Conservation (phyloP, 2,888 invertebrate species). For the Aelia acuminata region DNA sequence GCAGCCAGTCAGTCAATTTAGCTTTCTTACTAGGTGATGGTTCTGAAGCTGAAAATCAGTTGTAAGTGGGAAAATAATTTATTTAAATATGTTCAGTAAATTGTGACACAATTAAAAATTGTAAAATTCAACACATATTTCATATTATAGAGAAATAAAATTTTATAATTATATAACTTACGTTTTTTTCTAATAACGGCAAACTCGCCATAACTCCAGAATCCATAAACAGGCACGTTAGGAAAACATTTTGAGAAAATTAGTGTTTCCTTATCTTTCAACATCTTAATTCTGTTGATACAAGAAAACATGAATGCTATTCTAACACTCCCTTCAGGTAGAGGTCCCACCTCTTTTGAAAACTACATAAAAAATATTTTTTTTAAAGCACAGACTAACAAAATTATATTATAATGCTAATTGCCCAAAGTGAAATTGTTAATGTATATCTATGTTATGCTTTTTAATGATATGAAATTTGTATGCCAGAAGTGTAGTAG, state of each 20-base stretch:
- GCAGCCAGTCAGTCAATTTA: slow-evolving; percentile 33
- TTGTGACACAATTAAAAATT: background rate
- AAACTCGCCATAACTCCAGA: slow-evolving; percentile 63
- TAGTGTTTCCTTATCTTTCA: slow-evolving; percentile 51
- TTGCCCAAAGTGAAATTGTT: no score
- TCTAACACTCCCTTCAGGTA: slow-evolving; percentile 56
- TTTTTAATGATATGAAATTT: no score
- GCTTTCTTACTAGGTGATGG: slow-evolving; percentile 19
- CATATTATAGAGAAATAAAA: background rate
- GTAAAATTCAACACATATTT: no score
- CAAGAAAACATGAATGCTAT: slow-evolving; percentile 63
- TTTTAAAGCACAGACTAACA: background rate
- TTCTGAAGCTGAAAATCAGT: slow-evolving; percentile 11
- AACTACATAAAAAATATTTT: slow-evolving; percentile 57
- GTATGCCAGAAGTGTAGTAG: no score
- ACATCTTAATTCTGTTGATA: slow-evolving; percentile 53
- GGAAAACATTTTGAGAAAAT: slow-evolving; percentile 61
- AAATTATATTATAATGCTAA: no score
- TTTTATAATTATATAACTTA: background rate
- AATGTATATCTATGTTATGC: no score
- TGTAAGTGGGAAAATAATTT: background rate
- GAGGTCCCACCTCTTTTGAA: slow-evolving; percentile 59
- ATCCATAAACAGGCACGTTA: slow-evolving; percentile 61
- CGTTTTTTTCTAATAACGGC: background rate
- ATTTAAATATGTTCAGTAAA: background rate